Evolutionary conservation across 2,797 vertebrate species (phyloP), one percentile per base, ranked within the genome.

Genomic region (Micrastur ruficollis): DNA sequence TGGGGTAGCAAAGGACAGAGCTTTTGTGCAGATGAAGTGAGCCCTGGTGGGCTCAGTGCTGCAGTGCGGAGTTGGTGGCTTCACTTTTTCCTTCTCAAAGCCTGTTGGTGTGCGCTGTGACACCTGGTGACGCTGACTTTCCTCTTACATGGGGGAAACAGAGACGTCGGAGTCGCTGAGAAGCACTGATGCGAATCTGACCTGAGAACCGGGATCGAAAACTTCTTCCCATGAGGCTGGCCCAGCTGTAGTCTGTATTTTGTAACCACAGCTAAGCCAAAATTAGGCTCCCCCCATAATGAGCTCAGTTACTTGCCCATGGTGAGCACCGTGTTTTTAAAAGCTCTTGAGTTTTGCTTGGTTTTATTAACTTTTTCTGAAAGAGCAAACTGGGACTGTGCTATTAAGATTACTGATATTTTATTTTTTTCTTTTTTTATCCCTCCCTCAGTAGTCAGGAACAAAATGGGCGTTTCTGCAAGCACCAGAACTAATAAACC

Each of bases 401-500:
- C 79, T 80, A 5, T 79, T 91, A 58, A 81, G 80, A 81, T 81
- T 74, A 58, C 56, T 88, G 85, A 44, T 71, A 58, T 80, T 84
- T 89, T 44, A 44, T 18, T 18, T 17, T 32, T 8, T 17, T n/a
- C 44, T 49, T 20, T 46, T 58, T 38, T 65, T 36, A 68, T 67
- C 70, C 55, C 11, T 81, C 52, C 14, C 21, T 7, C 12, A 36
- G 59, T 74, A 93, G 61, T 91, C 40, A 42, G 62, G 70, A 90
- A 75, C 12, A 3, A 91, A 94, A 86, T 55, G 42, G 78, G 52
- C 59, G 63, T 91, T 93, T 96, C 81, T 96, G 72, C 91, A 86
- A 92, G 84, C 52, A 82, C 78, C 81, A 96, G 92, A 91, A 89
- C 92, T 93, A 96, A 91, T 87, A 95, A 94, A 97, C 63, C 86